Evolutionary conservation across 2,888 invertebrate genomes (phyloP), one percentile per base, ranked within the genome.

Genomic region (Octodonta nipae): DNA sequence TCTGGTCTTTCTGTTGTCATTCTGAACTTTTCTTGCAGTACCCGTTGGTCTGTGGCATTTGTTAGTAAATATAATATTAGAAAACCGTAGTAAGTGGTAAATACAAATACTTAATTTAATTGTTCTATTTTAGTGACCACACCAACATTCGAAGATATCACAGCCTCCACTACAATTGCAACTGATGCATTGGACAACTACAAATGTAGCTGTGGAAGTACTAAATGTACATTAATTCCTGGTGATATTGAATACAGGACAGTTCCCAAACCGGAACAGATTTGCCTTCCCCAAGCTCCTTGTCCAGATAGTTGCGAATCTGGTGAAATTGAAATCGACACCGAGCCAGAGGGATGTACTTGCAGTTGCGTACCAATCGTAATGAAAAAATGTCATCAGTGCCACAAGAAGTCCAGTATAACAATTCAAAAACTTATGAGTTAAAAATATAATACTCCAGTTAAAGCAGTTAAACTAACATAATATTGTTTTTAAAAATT

Each of bases 221-320:
- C 33, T 13, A 15, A 28, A 11, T 36, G 35, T 29, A 39, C 35
- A 10, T 51, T 53, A 7, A 53, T 41, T 40, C 47, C 52, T 10
- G 56, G 56, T 14, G 41, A 42, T 15, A 54, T 55, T 1, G 41
- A 46, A n/a, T 45, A 45, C 32, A 44, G 43, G 14, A 41, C 50
- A 5, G 32, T 45, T 0, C 50, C 47, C 3, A 45, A 45, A 26
- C 29, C 35, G 5, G 41, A 37, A 11, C 32, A 41, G 8, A 17
- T 45, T 11, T 30, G 32, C 10, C 15, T 43, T 4, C 37, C 41
- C n/a, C 14, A 33, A 5, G 32, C 37, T 5, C 28, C 11, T 8
- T 5, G 26, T 5, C 15, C 34, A 5, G 42, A 43, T 17, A 35
- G 34, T 24, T 43, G 43, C 26, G 41, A 43, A 33, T 42, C 42